Evolutionary conservation across 92 coral and sea anemone genomes (phyloP).

Genomic region (Epizoanthus stellaris): DNA sequence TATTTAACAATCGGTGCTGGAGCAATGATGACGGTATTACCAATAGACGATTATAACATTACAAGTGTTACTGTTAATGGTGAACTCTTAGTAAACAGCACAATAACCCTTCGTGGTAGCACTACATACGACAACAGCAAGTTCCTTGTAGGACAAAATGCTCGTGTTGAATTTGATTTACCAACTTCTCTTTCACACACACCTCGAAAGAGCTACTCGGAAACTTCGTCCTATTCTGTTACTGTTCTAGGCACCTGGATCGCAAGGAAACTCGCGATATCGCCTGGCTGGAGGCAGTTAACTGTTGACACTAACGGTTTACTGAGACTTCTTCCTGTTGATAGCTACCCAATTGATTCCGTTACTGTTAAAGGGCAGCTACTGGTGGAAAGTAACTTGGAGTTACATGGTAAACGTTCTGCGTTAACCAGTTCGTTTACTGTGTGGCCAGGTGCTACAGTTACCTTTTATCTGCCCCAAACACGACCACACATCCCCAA

Average conservation of each 20-base stretch:
- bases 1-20: constrained; percentile 39
- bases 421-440: neutral
- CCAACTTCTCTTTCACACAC: constrained; percentile 17
- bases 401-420: constrained; percentile 18
- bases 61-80: constrained; percentile 41
- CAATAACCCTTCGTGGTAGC: constrained; percentile 19
- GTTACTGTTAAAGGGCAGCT: constrained; percentile 19
- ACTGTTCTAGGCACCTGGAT: constrained; percentile 34
- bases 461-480: neutral
- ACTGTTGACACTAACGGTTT: constrained; percentile 6
- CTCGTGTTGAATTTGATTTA: constrained; percentile 55
- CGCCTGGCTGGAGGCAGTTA: constrained; percentile 14
- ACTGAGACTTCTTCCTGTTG: constrained; percentile 16
- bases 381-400: constrained; percentile 25
- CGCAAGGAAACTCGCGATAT: constrained; percentile 17
- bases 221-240: constrained; percentile 26
- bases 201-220: constrained; percentile 12
- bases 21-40: constrained; percentile 17
- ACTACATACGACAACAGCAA: constrained; percentile 30
- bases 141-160: constrained; percentile 58
- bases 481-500: neutral
- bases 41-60: constrained; percentile 15
- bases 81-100: constrained; percentile 33
- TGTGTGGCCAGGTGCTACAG: constrained; percentile 3
- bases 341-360: constrained; percentile 6